Evolutionary conservation across 2,888 invertebrate genomes (phyloP), one percentile per base, ranked within the genome.

Genomic region (Globia sparganii): DNA sequence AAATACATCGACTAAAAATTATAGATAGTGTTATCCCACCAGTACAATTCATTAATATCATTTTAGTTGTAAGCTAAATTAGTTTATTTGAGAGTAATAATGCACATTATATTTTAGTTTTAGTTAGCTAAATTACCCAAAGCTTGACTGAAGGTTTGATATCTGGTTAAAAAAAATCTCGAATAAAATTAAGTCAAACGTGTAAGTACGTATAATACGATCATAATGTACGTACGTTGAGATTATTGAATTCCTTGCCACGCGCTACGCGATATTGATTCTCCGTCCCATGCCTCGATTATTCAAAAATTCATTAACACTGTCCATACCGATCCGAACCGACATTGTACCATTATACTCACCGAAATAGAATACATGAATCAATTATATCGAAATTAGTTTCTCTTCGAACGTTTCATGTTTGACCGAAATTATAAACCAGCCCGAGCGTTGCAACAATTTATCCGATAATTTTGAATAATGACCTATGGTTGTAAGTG

Each of bases 271-370:
- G 91, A 92, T 96, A 96, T 96, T 92, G 96, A 96, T 95, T 94
- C 90, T 95, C 95, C 96, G 96, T 96, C 96, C 96, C 94, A 91
- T 92, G 93, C 93, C 93, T 92, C 91, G 89, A 93, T 93, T 94
- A 93, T 94, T 96, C 93, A 96, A 96, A 95, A 94, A 96, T 95
- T 95, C 94, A 96, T 95, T 91, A 91, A 91, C 94, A 91, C 90
- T 94, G 93, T 94, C 94, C 94, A 93, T 91, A 91, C 91, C 89
- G 90, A 91, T 92, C 92, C 94, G 93, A 91, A 93, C 94, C 93
- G 91, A 91, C 86, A 87, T 84, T 86, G 84, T 82, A 88, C 85
- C 89, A 89, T 84, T 87, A 88, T 72, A 83, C 79, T 88, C 85
- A 90, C 91, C 86, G 75, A 91, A 92, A 91, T 91, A 89, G 86